Evolutionary conservation across 2,888 invertebrate species (phyloP), one percentile per base, ranked within the genome.

Genomic region (Lottia scabra): DNA sequence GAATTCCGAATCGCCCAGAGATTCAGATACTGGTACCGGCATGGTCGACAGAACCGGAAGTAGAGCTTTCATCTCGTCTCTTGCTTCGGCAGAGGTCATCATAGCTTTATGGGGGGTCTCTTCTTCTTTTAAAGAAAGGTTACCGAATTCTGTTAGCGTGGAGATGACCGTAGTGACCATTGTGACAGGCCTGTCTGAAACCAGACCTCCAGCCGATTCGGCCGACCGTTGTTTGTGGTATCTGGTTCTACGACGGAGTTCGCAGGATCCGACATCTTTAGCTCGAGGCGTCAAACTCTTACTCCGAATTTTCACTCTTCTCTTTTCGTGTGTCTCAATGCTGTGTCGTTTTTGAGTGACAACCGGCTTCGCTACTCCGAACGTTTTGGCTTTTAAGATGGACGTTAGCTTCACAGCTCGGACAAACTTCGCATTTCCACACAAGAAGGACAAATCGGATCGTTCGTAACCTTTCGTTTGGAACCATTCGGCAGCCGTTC

Each of bases 401-500:
- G 78, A 75, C 5, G 78, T 75, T n/a, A 78, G 70, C 38, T 78
- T 78, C 56, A 76, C 78, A 8, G 76, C 71, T 0, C 76, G 65
- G 56, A 74, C 76, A 70, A 78, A 78, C 6, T 74, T 72, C 0
- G 68, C 64, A 23, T 67, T 73, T 10, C 74, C 75, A 30, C 74
- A 73, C 13, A 78, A 71, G 48, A 78, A 78, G 16, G 72, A 74
- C 1, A 87, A 82, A 70, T 88, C 87, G 16, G 82, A 80, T 15
- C 84, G 77, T 23, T 83, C 80, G 73, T 84, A 87, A 2, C 87
- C 87, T 68, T 83, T 79, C 16, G 77, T 79, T 30, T 80, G 76
- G 26, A 88, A 81, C 85, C 87, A 87, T 72, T 88, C 85, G 69
- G 87, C 82, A 4, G 86, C 84, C 13, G 85, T 85, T 64, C 82